These are phyloP conservation scores for Accipiter cooperii DNA, from an alignment of 2,113 vertebrate genomes.

Conservation along the genomic window DNA sequence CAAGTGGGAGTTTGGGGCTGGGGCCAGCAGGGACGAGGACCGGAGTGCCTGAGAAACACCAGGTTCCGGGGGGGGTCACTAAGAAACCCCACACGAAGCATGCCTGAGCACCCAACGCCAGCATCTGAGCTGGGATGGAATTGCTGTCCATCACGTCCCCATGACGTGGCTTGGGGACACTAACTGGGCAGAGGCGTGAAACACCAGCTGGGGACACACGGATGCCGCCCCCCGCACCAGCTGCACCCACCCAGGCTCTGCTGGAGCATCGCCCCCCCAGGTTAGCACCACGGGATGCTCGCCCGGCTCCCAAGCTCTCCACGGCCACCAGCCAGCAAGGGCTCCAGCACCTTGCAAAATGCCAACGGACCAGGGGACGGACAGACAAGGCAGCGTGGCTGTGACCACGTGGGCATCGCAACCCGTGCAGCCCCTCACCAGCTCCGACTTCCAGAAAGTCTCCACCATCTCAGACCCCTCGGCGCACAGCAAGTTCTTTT, in stretches of 20 bases:
- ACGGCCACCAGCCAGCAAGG: not conserved
- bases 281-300: not conserved
- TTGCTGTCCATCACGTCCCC: not conserved
- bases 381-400: not conserved
- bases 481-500: rapidly evolving
- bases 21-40: rapidly evolving
- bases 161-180: not conserved
- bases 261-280: not conserved
- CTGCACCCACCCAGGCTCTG: not conserved
- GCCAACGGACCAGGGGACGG: not conserved
- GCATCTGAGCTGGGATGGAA: conserved; percentile 56
- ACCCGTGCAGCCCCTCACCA: not conserved
- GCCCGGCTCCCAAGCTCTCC: rapidly evolving
- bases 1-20: not conserved
- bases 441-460: not conserved
- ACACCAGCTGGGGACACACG: rapidly evolving
- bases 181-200: not conserved
- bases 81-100: conserved; percentile 28
- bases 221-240: not conserved
- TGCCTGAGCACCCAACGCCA: conserved; percentile 40
- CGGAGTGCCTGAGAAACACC: not conserved
- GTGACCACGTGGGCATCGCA: not conserved
- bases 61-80: not conserved
- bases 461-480: not conserved
- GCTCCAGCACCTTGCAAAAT: not conserved